phyloP scores from a whole-genome alignment of 1,140 invertebrate species.

The Drosophila carrolli region DNA sequence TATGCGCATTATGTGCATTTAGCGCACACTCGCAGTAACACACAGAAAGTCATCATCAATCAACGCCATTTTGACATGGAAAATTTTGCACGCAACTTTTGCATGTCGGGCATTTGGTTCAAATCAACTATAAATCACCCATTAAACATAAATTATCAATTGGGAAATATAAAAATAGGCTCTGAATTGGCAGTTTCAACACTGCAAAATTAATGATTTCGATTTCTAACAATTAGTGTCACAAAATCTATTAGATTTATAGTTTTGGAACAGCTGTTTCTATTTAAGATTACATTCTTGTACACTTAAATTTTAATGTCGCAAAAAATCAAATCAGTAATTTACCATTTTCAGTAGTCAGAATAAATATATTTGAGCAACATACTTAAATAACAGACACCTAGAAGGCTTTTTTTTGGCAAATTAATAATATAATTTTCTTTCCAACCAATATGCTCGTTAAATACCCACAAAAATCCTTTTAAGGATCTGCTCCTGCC shows the following conservation, averaged over 20 bases:
- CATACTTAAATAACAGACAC: no score
- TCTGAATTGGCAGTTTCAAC: no score
- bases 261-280: no score
- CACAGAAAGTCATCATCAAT: slow-evolving; percentile 50
- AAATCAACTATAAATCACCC: background rate
- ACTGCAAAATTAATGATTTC: no score
- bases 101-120: background rate
- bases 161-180: background rate
- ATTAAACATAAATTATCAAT: background rate
- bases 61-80: slow-evolving; percentile 58
- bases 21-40: slow-evolving; percentile 14
- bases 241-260: no score
- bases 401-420: no score
- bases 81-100: slow-evolving; percentile 54
- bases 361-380: no score
- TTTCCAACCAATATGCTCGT: background rate
- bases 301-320: no score
- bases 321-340: no score
- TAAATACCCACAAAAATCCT: background rate
- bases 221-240: no score
- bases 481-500: slow-evolving; percentile 12
- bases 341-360: no score
- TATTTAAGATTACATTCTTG: no score
- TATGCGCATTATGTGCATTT: slow-evolving; percentile 72
- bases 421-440: background rate